These are phyloP conservation scores for Eleginops maclovinus DNA, from an alignment of 2,113 vertebrate genomes.

Conservation along the genomic window DNA sequence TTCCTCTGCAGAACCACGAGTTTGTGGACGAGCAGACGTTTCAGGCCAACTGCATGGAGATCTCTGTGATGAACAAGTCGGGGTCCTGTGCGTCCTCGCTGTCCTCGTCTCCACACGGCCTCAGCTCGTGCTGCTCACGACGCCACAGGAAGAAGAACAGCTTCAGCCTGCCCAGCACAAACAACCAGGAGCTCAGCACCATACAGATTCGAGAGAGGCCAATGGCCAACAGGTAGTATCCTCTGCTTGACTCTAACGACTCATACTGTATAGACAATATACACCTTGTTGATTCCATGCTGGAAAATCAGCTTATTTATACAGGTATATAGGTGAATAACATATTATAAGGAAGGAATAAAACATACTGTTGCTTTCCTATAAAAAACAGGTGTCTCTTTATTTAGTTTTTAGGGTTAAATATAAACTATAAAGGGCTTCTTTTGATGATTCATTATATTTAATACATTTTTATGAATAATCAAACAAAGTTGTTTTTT, in stretches of 20 bases:
- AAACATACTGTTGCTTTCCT: not conserved
- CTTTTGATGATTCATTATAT: not conserved
- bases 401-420: not conserved
- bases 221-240: constrained; percentile 68
- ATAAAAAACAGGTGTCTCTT: not conserved
- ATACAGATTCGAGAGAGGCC: constrained; percentile 81
- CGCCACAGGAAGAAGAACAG: constrained; percentile 95
- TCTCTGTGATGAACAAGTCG: constrained; percentile 89
- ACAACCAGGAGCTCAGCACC: constrained; percentile 94
- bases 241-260: not conserved
- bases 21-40: constrained; percentile 99
- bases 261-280: not conserved
- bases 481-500: not conserved
- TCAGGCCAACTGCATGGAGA: constrained; percentile 96
- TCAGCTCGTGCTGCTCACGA: constrained; percentile 94
- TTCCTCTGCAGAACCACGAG: constrained; percentile 91
- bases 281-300: not conserved
- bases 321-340: not conserved
- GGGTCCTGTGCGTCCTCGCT: constrained; percentile 91
- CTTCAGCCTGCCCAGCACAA: constrained; percentile 92
- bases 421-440: not conserved
- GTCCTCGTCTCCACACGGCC: constrained; percentile 89
- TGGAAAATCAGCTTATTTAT: not conserved
- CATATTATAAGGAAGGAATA: not conserved
- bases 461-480: not conserved